Evolutionary conservation across 2,113 vertebrate species (phyloP).

Genomic region (Epinephelus moara): DNA sequence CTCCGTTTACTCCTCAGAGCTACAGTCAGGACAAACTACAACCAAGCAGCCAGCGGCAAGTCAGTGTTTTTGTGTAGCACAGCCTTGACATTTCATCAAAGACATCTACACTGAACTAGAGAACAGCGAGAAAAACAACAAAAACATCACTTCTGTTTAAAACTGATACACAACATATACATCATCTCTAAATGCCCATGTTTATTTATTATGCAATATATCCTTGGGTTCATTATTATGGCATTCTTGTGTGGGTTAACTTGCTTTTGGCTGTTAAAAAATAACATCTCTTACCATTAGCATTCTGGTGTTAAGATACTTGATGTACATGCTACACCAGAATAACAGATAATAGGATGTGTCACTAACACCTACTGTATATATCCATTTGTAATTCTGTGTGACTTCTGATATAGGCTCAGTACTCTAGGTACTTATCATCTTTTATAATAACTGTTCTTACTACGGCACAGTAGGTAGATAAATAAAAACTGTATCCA

Average conservation of each 20-base stretch:
- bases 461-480: not conserved
- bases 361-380: not conserved
- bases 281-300: not conserved
- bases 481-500: not conserved
- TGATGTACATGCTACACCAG: not conserved
- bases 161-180: not conserved
- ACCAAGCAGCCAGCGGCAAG: slow-evolving; percentile 18
- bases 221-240: not conserved
- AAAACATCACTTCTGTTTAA: not conserved
- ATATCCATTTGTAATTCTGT: not conserved
- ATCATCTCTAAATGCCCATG: not conserved
- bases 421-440: not conserved
- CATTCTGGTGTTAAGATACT: too few relatives aligned
- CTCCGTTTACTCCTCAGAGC: slow-evolving; percentile 16
- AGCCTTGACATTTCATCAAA: slow-evolving; percentile 48
- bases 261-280: not conserved
- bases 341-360: not conserved
- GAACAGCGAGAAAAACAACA: not conserved
- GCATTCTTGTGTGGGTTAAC: not conserved
- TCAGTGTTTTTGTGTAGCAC: slow-evolving; percentile 15
- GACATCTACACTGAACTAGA: not conserved
- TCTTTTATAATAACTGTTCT: not conserved
- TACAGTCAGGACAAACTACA: slow-evolving; percentile 26
- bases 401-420: not conserved
- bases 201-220: not conserved